Percentiles rank a stretch among this genome's conserved stretches.
Conservation (phyloP, 1,140 invertebrate genomes). For the Drosophila sp. region DNA sequence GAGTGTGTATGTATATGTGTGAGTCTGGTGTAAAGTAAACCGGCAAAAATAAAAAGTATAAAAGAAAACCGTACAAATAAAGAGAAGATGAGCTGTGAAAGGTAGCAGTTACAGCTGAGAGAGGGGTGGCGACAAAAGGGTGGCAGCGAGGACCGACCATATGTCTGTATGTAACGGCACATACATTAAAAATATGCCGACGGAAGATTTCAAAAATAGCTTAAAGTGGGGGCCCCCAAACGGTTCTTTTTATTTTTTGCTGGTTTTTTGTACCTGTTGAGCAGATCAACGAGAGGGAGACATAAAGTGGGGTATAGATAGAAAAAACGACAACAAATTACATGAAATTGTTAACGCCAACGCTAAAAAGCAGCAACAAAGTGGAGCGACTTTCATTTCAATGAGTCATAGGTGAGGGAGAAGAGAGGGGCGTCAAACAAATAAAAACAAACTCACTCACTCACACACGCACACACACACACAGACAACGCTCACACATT, state of each 20-base stretch:
- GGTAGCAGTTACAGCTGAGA: constrained; percentile 27
- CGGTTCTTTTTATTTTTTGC: constrained; percentile 21
- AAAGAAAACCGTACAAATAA: constrained; percentile 45
- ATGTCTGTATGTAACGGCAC: constrained; percentile 46
- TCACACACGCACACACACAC: constrained; percentile 20
- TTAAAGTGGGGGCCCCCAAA: constrained; percentile 22
- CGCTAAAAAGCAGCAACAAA: constrained; percentile 38
- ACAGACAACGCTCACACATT: constrained; percentile 24
- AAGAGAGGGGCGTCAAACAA: constrained; percentile 28
- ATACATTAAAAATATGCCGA: constrained; percentile 21
- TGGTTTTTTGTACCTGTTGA: constrained; percentile 68
- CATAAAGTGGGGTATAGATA: background rate
- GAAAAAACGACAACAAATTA: constrained; percentile 47
- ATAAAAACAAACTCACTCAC: constrained; percentile 64
- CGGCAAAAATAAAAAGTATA: constrained; percentile 64
- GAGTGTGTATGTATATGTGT: background rate
- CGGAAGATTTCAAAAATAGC: constrained; percentile 55
- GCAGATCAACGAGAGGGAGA: constrained; percentile 49
- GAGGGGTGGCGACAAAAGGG: constrained; percentile 11
- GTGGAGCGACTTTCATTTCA: constrained; percentile 54
- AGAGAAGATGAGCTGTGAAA: constrained; percentile 65
- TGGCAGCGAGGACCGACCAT: constrained; percentile 5
- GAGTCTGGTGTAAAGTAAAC: constrained; percentile 45
- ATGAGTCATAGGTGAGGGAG: constrained; percentile 55
- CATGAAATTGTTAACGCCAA: constrained; percentile 30